phyloP scores from a whole-genome alignment of 2,888 invertebrate genomes.

The Drosophila gaucha region DNA sequence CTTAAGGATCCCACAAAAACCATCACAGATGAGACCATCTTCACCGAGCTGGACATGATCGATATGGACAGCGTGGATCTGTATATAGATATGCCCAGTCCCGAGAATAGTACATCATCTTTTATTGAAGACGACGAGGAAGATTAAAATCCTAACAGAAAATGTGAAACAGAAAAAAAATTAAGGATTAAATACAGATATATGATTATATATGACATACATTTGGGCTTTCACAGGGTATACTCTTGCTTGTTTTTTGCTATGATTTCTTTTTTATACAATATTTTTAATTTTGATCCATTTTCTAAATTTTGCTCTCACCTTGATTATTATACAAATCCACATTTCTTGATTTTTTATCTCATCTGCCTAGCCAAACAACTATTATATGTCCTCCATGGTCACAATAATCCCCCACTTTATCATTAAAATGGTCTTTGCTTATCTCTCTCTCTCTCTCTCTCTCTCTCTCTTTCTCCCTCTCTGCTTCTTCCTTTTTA shows the following conservation, averaged over 20 bases:
- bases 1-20: conserved; percentile 47
- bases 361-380: neutral
- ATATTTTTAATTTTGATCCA: neutral
- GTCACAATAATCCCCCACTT: neutral
- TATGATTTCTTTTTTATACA: no score
- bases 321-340: no score
- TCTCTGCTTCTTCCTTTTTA: conserved; percentile 4
- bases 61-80: conserved; percentile 61
- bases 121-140: conserved; percentile 1
- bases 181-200: neutral
- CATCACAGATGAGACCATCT: conserved; percentile 60
- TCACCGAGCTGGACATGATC: conserved; percentile 63
- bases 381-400: neutral
- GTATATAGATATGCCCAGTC: conserved; percentile 58
- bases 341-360: neutral
- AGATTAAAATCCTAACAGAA: neutral
- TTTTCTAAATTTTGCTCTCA: neutral
- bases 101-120: neutral
- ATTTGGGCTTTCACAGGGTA: neutral
- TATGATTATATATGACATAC: neutral
- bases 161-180: neutral
- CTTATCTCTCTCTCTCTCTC: neutral
- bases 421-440: conserved; percentile 12
- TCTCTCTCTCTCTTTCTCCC: neutral
- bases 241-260: no score